Base-by-base conservation (phyloP, 2,888 invertebrate genomes). In the Gari tellinella region DNA sequence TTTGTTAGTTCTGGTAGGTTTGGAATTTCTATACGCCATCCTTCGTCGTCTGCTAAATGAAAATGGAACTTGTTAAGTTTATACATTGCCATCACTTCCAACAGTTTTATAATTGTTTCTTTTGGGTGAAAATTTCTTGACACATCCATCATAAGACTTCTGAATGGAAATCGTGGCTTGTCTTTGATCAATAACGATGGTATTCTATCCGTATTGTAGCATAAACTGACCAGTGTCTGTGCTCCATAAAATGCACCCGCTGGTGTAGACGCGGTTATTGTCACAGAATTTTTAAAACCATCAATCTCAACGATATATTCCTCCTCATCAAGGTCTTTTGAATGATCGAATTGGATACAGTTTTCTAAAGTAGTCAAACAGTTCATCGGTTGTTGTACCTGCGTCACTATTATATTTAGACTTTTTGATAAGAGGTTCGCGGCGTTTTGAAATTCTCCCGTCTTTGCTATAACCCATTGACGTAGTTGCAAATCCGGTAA, bases 21-120 rank as follows among this genome's bases (percentile, higher is more conserved):
- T 0, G 89, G 90, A 5, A 91, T 90, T 67, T 91, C 87, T 5
- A 91, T 53, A 46, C 91, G 79, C 91, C 90, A 91, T 0, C 89
- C 91, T 68, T 91, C 90, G 63, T 91, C 91, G 58, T 91, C 91
- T 1, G 90, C 74, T 10, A 91, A 75, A 70, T 91, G 91, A 1
- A 91, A 69, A 67, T 91, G 90, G 0, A 91, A 73, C 62, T 82
- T 86, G 79, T 91, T 91, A 61, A 91, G 56, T 72, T 91, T 91
- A 77, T 90, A 91, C 79, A 77, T 82, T 0, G 87, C 82, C 90
- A 91, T 90, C 1, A 81, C 70, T 43, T 91, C 87, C 23, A 91
- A 58, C 15, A 90, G 65, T 25, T 83, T 79, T 31, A 83, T 49
- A 19, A 87, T 69, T 17, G 68, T 74, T 41, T 82, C 81, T 63